phyloP scores from a whole-genome alignment of 1,140 invertebrate genomes.

The Anthonomus grandis region DNA sequence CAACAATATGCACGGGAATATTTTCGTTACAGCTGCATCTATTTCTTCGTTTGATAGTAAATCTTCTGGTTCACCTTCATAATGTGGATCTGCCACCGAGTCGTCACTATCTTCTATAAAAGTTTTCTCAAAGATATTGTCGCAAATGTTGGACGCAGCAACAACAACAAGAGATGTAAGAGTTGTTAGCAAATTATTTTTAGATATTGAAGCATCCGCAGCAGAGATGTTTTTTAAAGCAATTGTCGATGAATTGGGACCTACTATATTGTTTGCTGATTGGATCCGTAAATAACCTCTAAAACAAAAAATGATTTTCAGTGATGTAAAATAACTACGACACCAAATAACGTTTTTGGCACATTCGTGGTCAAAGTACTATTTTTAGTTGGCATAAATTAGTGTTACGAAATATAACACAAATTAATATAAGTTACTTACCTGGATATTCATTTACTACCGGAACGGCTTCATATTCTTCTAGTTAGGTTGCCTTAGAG shows the following conservation, averaged over 20 bases:
- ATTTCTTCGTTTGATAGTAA: background rate
- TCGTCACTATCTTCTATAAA: constrained; percentile 20
- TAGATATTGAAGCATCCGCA: constrained; percentile 7
- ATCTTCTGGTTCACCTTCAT: constrained; percentile 6
- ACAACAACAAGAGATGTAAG: constrained; percentile 18
- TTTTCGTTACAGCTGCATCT: constrained; percentile 12
- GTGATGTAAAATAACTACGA: constrained; percentile 4
- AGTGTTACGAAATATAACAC: too few species aligned
- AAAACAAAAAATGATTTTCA: constrained; percentile 1
- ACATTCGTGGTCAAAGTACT: too few species aligned
- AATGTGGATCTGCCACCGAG: constrained; percentile 5
- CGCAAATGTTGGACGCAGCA: constrained; percentile 2
- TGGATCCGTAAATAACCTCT: constrained; percentile 14
- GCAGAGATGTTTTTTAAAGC: constrained; percentile 1
- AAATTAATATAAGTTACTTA: background rate
- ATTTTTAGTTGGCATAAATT: too few species aligned
- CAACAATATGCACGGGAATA: constrained; percentile 5
- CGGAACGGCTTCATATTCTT: too few species aligned
- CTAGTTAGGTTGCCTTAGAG: too few species aligned
- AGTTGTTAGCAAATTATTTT: constrained; percentile 17
- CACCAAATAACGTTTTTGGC: too few species aligned
- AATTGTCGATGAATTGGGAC: constrained; percentile 1
- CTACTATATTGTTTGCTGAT: constrained; percentile 12
- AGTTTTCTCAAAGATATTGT: constrained; percentile 17
- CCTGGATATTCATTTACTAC: too few species aligned